Evolutionary conservation across 2,113 vertebrate species (phyloP), one percentile per base, ranked within the genome.

Genomic region (Syngnathus scovelli): DNA sequence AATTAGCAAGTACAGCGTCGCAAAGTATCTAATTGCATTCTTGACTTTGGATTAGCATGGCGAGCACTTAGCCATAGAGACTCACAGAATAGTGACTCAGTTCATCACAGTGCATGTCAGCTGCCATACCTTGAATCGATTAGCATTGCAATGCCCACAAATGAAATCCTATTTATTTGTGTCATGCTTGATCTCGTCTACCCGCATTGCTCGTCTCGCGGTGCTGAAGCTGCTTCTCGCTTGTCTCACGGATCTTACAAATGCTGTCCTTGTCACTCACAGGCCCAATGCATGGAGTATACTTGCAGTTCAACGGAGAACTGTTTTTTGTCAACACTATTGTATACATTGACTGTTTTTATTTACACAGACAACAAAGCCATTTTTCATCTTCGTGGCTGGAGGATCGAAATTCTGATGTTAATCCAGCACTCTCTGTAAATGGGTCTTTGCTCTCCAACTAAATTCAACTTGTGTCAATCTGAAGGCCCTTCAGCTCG

Each of bases 81-180:
- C 21, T 15, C 21, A 21, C 6, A 39, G 3, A 23, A 62, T 16
- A 3, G 21, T 21, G 23, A 33, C 66, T 68, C 66, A 59, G 67
- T 80, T 83, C 69, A 65, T 49, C 69, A 59, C 79, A 84, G 65
- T 19, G 71, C 68, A 69, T 65, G 78, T 72, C 68, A 82, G 76
- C 78, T 75, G 66, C 36, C 66, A 77, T 77, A 73, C 76, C 67
- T 77, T 75, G 79, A 87, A 84, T 87, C 86, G 81, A 87, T 90
- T 87, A 83, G 75, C 75, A 41, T 72, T 77, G 74, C 75, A 74
- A 33, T 81, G 68, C 67, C 77, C 69, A 76, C 80, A 78, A 81
- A 75, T 79, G 75, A 82, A 74, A 87, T 81, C 80, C 83, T 77
- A 84, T 88, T 85, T 87, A 77, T 86, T 55, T 61, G 78, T 76